These are phyloP conservation scores for Cepaea nemoralis DNA, from an alignment of 1,140 invertebrate genomes.

Conservation along the genomic window DNA sequence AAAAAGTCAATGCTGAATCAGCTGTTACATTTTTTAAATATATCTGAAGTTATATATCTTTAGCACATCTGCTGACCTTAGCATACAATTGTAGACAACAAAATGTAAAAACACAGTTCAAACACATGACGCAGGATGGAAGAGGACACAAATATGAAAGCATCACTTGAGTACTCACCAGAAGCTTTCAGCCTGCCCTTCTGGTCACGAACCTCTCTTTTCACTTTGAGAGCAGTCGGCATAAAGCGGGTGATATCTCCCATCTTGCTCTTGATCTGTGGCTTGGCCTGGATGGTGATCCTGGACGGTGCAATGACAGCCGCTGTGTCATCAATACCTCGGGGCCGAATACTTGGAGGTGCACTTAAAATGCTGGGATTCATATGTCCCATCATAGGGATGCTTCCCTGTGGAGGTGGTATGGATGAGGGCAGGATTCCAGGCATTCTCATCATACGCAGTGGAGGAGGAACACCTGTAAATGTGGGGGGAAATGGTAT, in stretches of 20 bases:
- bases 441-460: conserved; percentile 75
- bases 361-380: conserved; percentile 85
- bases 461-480: conserved; percentile 75
- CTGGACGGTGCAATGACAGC: conserved; percentile 75
- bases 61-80: too few relatives aligned
- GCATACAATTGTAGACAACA: too few relatives aligned
- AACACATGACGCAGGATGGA: too few relatives aligned
- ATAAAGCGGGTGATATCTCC: conserved; percentile 96
- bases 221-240: conserved; percentile 90
- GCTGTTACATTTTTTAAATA: too few relatives aligned
- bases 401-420: conserved; percentile 55
- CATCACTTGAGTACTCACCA: conserved; percentile 53
- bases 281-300: conserved; percentile 81
- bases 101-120: too few relatives aligned
- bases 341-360: conserved; percentile 80
- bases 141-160: too few relatives aligned
- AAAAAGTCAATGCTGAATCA: too few relatives aligned
- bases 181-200: conserved; percentile 59
- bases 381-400: conserved; percentile 35
- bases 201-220: conserved; percentile 79
- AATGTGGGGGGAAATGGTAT: too few relatives aligned
- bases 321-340: conserved; percentile 59
- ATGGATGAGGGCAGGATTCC: conserved; percentile 63
- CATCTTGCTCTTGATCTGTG: conserved; percentile 91
- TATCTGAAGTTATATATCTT: too few relatives aligned